Evolutionary conservation across 2,113 vertebrate genomes (phyloP).

Genomic region (Copsychus sechellarum): DNA sequence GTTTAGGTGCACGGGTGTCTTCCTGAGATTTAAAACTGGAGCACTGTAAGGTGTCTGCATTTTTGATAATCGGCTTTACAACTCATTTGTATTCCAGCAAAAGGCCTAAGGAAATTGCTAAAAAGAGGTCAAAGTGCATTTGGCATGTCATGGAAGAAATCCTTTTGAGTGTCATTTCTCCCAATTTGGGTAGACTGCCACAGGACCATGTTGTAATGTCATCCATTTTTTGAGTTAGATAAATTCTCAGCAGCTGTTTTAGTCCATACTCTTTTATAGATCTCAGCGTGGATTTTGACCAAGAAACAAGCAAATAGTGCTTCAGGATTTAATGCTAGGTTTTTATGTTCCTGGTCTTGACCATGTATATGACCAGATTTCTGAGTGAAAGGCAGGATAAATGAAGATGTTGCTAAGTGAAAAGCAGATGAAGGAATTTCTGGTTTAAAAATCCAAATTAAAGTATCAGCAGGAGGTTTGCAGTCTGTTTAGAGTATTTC

Average conservation of each 20-base stretch:
- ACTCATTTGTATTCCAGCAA: neutral
- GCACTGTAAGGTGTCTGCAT: neutral
- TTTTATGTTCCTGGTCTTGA: neutral
- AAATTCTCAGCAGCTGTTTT: neutral
- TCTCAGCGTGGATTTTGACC: neutral
- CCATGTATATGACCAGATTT: neutral
- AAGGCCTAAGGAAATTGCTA: neutral
- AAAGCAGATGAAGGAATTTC: conserved; percentile 10
- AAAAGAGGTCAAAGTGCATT: neutral
- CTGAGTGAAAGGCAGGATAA: neutral
- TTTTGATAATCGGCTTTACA: neutral
- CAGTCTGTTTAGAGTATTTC: neutral
- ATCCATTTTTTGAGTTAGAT: fast-evolving
- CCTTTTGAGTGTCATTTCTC: neutral
- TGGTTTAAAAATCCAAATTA: conserved; percentile 20
- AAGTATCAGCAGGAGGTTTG: conserved; percentile 1
- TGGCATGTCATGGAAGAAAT: neutral
- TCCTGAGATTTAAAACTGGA: neutral
- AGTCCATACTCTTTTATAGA: neutral
- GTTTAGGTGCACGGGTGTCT: neutral
- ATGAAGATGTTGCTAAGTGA: neutral
- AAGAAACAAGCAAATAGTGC: neutral
- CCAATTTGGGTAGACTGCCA: neutral
- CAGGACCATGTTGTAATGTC: neutral
- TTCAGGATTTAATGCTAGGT: neutral